Evolutionary conservation across 1,140 invertebrate genomes (phyloP).

Genomic region (Saccostrea cuccullata): DNA sequence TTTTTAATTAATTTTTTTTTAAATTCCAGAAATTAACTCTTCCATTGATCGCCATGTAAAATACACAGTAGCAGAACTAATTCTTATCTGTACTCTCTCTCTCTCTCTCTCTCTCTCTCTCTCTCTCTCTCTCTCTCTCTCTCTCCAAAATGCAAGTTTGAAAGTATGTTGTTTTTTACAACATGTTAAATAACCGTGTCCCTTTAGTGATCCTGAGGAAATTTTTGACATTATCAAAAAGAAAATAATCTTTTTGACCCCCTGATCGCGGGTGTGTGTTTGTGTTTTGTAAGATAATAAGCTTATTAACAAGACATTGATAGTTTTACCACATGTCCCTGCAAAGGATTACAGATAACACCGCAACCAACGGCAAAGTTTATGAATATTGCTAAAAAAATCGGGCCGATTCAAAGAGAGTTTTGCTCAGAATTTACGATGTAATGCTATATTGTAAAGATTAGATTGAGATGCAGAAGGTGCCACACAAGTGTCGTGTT

Average conservation of each 20-base stretch:
- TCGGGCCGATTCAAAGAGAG: background rate
- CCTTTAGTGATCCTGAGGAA: too few species aligned
- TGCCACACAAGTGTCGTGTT: background rate
- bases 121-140: too few species aligned
- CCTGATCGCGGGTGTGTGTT: background rate
- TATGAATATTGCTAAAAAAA: background rate
- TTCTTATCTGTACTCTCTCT: too few species aligned
- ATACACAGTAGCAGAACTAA: too few species aligned
- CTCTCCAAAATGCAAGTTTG: too few species aligned
- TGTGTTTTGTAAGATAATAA: constrained; percentile 5
- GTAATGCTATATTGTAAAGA: constrained; percentile 22
- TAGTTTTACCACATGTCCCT: background rate
- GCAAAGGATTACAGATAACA: constrained; percentile 24
- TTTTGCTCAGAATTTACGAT: constrained; percentile 19
- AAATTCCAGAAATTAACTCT: too few species aligned
- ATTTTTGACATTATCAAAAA: background rate
- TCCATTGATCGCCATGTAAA: too few species aligned
- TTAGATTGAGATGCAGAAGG: background rate
- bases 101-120: background rate
- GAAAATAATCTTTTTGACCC: background rate
- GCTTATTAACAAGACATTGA: constrained; percentile 15
- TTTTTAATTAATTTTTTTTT: too few species aligned
- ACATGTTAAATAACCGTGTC: too few species aligned
- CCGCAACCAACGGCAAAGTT: background rate
- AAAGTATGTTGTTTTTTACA: too few species aligned